These are phyloP conservation scores for Theretra japonica DNA, from an alignment of 2,888 invertebrate species.

Conservation along the genomic window DNA sequence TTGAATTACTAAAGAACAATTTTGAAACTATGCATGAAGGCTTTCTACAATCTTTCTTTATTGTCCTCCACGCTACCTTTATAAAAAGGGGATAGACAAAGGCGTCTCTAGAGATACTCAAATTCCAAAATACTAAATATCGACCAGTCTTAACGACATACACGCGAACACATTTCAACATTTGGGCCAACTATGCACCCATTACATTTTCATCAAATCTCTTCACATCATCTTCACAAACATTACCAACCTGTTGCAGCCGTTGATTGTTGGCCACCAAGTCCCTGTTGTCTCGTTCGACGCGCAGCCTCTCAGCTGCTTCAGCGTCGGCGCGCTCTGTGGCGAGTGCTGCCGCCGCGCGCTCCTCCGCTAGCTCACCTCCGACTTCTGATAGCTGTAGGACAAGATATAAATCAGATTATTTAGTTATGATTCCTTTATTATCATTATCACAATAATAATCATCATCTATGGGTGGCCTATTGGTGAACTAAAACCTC, in stretches of 20 bases:
- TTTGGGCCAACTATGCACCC: background rate
- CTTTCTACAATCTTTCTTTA: background rate
- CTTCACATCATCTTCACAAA: background rate
- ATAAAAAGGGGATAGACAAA: too few species aligned
- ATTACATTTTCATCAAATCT: background rate
- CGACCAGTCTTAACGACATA: too few species aligned
- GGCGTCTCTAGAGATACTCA: too few species aligned
- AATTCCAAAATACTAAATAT: too few species aligned
- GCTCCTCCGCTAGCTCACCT: conserved; percentile 96
- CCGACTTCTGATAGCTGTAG: conserved; percentile 95
- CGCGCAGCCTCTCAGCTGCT: conserved; percentile 92
- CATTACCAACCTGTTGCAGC: conserved; percentile 84
- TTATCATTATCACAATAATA: too few species aligned
- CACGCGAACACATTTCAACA: too few species aligned
- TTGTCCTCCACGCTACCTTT: background rate
- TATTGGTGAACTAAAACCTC: too few species aligned
- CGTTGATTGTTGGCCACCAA: conserved; percentile 90
- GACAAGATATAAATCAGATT: background rate
- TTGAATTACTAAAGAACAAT: too few species aligned
- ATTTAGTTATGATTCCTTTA: too few species aligned
- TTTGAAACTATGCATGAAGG: background rate
- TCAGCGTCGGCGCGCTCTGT: conserved; percentile 96
- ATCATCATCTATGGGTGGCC: too few species aligned
- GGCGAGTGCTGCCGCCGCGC: conserved; percentile 94
- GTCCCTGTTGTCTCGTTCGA: conserved; percentile 95